Evolutionary conservation across 2,113 vertebrate genomes (phyloP).

Genomic region (Oreochromis aureus): DNA sequence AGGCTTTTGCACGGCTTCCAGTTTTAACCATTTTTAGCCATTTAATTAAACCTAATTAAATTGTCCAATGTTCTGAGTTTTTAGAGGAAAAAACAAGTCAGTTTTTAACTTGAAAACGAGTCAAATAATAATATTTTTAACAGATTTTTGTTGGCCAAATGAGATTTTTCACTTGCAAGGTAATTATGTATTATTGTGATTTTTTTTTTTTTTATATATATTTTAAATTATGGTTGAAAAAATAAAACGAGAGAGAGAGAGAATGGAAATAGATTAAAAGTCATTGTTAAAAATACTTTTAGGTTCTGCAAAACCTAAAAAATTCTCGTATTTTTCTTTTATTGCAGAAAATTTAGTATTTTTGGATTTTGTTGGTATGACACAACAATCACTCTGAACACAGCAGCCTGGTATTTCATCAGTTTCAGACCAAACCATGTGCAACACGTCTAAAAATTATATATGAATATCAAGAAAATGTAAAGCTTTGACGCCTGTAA

Average conservation of each 20-base stretch:
- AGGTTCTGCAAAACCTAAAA: not conserved
- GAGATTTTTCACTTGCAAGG: not conserved
- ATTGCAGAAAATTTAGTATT: not conserved
- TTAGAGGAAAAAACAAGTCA: not conserved
- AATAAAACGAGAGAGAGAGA: not conserved
- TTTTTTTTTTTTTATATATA: accelerated
- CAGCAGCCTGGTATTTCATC: not conserved
- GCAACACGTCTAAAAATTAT: not conserved
- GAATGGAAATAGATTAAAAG: not conserved
- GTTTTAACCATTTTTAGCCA: not conserved
- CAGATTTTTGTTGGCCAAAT: not conserved
- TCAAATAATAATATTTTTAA: not conserved
- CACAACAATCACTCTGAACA: not conserved
- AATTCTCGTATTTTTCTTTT: not conserved
- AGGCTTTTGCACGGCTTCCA: not conserved
- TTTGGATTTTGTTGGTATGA: not conserved
- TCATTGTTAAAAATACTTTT: not conserved
- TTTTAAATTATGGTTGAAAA: not conserved
- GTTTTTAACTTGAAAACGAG: not conserved
- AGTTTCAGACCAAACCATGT: not conserved
- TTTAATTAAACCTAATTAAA: conserved; percentile 4
- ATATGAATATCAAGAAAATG: not conserved
- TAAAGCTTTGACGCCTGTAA: not conserved
- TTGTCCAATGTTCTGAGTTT: not conserved
- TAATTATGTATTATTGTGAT: not conserved